Evolutionary conservation across 2,888 invertebrate species (phyloP).

Genomic region (Agrotis segetum): DNA sequence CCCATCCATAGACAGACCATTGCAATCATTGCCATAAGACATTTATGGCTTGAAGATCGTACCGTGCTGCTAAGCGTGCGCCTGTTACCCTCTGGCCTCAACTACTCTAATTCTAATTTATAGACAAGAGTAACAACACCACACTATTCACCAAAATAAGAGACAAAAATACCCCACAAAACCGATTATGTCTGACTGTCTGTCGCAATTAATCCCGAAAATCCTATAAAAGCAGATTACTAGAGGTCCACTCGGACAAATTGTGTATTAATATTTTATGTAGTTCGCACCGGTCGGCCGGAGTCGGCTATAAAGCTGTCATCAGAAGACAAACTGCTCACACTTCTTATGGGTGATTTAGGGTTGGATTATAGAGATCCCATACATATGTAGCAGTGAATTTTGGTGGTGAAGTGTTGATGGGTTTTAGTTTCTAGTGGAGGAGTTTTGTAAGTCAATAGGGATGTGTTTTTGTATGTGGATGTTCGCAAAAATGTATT

Average conservation of each 20-base stretch:
- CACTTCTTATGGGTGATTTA: conserved; percentile 89
- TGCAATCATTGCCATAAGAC: not conserved
- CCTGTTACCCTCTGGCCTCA: not conserved
- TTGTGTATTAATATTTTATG: conserved; percentile 91
- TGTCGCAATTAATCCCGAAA: conserved; percentile 81
- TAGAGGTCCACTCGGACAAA: conserved; percentile 88
- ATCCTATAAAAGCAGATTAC: conserved; percentile 89
- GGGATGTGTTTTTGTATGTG: not conserved
- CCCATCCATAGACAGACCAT: not conserved
- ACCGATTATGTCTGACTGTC: conserved; percentile 47
- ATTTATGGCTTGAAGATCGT: no score
- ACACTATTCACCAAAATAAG: conserved; percentile 40
- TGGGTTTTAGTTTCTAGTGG: conserved; percentile 15
- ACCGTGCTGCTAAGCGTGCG: no score
- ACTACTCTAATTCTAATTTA: conserved; percentile 52
- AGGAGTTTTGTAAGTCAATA: conserved; percentile 14
- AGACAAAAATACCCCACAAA: conserved; percentile 53
- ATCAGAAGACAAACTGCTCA: conserved; percentile 86
- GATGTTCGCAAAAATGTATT: not conserved
- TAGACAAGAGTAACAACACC: conserved; percentile 26
- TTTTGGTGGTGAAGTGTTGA: conserved; percentile 53
- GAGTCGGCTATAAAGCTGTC: conserved; percentile 86
- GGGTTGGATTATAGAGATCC: conserved; percentile 81
- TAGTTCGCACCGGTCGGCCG: conserved; percentile 80
- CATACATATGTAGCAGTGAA: conserved; percentile 63